Conservation (phyloP, 2,888 invertebrate genomes). For the Apamea anceps region DNA sequence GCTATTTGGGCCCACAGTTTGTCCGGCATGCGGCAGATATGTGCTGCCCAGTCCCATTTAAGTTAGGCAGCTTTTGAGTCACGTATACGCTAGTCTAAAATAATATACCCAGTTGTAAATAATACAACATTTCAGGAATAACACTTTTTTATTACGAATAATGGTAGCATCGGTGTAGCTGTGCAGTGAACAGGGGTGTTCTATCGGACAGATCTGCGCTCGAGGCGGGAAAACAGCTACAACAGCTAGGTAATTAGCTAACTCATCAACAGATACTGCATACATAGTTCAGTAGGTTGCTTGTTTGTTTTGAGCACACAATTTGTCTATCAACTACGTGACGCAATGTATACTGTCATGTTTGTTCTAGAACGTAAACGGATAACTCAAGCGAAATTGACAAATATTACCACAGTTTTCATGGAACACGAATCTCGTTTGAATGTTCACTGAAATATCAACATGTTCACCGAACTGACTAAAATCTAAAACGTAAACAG, state of each 20-base stretch:
- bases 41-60: too few species aligned
- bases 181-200: conserved; percentile 19
- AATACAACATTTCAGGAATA: background rate
- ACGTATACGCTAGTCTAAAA: too few species aligned
- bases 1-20: too few species aligned
- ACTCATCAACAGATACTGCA: conserved; percentile 35
- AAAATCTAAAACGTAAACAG: background rate
- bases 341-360: background rate
- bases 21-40: too few species aligned
- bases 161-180: background rate
- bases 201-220: background rate
- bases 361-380: background rate
- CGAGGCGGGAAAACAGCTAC: conserved; percentile 15
- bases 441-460: background rate
- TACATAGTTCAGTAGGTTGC: background rate
- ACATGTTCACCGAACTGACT: background rate
- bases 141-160: background rate
- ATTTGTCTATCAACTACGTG: background rate
- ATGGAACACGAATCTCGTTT: background rate
- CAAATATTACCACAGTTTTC: background rate
- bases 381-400: background rate
- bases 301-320: conserved; percentile 1
- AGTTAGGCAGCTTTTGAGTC: too few species aligned
- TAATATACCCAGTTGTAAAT: background rate
- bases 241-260: background rate